Percentiles rank a stretch among this genome's conserved stretches.
Conservation (phyloP, 1,140 invertebrate genomes). For the Lepidurus packardi region DNA sequence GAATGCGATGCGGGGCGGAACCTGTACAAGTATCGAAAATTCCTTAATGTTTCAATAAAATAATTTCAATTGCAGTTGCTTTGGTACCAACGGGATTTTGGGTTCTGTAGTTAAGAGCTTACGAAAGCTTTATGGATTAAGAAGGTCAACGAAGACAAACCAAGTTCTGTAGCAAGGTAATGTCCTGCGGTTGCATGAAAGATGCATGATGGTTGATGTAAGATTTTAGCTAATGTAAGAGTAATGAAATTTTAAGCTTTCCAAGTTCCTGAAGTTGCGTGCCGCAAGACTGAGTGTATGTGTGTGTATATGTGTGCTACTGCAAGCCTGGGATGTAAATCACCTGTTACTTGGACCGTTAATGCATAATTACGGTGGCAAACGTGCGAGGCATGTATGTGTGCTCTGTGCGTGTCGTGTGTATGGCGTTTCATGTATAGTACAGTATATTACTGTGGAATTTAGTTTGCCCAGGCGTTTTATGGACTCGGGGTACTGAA, state of each 20-base stretch:
- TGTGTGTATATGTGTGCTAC: neutral
- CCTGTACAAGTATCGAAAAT: too few relatives aligned
- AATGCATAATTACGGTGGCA: neutral
- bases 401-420: neutral
- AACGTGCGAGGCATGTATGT: neutral
- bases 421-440: neutral
- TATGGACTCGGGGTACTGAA: neutral
- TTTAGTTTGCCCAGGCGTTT: too few relatives aligned
- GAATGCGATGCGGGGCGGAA: too few relatives aligned
- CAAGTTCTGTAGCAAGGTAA: neutral
- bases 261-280: neutral
- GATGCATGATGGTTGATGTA: neutral
- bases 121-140: too few relatives aligned
- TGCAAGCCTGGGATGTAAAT: neutral
- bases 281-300: neutral
- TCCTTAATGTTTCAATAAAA: too few relatives aligned
- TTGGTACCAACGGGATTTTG: too few relatives aligned
- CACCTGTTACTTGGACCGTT: conserved; percentile 15
- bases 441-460: too few relatives aligned
- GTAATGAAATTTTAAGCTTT: neutral
- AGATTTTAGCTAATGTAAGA: neutral
- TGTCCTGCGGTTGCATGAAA: neutral
- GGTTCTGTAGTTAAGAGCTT: too few relatives aligned
- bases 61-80: too few relatives aligned
- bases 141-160: too few relatives aligned